Conservation (phyloP, 2,113 vertebrate genomes). For the Baryphthengus martii region DNA sequence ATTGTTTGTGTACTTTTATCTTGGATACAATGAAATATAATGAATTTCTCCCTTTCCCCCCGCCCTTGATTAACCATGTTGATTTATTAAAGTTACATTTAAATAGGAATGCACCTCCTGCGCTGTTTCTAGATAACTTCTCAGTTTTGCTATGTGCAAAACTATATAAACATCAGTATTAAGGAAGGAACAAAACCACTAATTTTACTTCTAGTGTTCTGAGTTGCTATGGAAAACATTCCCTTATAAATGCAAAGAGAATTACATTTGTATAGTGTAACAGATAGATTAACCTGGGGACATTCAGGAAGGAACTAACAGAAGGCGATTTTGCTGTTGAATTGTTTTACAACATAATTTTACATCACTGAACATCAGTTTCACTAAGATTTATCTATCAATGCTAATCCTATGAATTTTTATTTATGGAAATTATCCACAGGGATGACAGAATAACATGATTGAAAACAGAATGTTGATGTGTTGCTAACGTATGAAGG, state of each 20-base stretch:
- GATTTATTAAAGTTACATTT: not conserved
- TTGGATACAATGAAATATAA: not conserved
- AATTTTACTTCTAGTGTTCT: not conserved
- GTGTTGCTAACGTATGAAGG: not conserved
- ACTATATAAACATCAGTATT: not conserved
- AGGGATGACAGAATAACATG: not conserved
- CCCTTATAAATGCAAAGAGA: not conserved
- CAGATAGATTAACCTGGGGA: not conserved
- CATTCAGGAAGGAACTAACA: not conserved
- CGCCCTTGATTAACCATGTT: not conserved
- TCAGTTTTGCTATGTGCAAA: not conserved
- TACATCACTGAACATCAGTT: not conserved
- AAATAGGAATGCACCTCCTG: not conserved
- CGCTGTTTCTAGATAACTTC: not conserved
- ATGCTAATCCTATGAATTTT: not conserved
- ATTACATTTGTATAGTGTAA: not conserved
- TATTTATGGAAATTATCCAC: not conserved
- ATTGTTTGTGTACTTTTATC: not conserved
- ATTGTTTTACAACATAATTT: not conserved
- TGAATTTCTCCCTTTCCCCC: not conserved
- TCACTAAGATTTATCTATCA: not conserved
- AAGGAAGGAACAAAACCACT: not conserved
- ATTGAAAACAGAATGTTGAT: rapidly evolving
- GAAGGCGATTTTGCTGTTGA: not conserved
- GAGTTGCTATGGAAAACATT: not conserved